Evolutionary conservation across 2,797 vertebrate genomes (phyloP), one percentile per base, ranked within the genome.

Genomic region (Gobionotothen gibberifrons): DNA sequence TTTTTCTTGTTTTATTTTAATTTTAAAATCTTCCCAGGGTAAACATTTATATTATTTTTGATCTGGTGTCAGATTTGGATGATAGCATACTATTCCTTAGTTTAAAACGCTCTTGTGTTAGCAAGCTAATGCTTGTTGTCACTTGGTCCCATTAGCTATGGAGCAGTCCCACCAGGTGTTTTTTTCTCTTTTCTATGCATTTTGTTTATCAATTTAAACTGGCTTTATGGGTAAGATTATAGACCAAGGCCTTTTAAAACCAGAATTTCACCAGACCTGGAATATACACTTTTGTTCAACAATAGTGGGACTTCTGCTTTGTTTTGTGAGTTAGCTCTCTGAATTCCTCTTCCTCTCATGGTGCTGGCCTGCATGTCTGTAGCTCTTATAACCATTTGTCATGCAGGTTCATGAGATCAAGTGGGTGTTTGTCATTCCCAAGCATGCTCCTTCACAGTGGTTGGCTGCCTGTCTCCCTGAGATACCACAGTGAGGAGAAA

Each of bases 371-470:
- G 32, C 32, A 55, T 72, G 82, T 83, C 77, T 19, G 8, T 17
- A 66, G 55, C 82, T 82, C 72, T 44, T 47, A 82, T 61, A 76
- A 63, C 57, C 74, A 81, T 90, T 87, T 83, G 70, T 58, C 74
- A 83, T 74, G 82, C 78, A 65, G 87, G 88, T 90, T 92, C 86
- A 85, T 16, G 48, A 83, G 84, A 92, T 91, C 84, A 90, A 90
- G 85, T 84, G 83, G 61, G 74, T 87, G 85, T 83, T 85, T 88
- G 81, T 82, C 87, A 89, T 88, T 89, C 78, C 62, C 66, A 19
- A 43, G 74, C 85, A 85, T 78, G 79, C 73, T 85, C 75, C 89
- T 82, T 81, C 85, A 82, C 83, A 76, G 79, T 73, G 79, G 77
- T 57, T 71, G 85, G 78, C 77, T 60, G 79, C 69, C 86, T 83